Percentiles rank a stretch among this genome's conserved stretches.
These are phyloP conservation scores for Adoxophyes honmai DNA, from an alignment of 1,140 invertebrate genomes.

Conservation along the genomic window DNA sequence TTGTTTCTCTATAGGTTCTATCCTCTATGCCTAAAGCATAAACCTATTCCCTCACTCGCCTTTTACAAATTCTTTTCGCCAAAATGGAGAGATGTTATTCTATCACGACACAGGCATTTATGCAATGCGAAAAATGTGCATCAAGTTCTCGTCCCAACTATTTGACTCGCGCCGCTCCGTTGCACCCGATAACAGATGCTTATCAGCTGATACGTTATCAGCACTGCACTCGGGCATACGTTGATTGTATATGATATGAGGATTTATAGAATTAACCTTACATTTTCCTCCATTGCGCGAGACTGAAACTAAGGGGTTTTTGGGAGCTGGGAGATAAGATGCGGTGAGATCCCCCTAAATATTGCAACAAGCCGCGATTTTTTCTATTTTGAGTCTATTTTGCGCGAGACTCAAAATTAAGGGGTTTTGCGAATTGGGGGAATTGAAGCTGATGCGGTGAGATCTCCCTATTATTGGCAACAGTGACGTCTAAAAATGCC, in stretches of 20 bases:
- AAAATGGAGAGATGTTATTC: neutral
- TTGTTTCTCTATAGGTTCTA: too few relatives aligned
- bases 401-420: too few relatives aligned
- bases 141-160: constrained; percentile 1
- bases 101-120: neutral
- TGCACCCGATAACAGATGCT: constrained; percentile 46
- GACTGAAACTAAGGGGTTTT: too few relatives aligned
- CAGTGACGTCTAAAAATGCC: too few relatives aligned
- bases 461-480: too few relatives aligned
- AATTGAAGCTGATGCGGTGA: too few relatives aligned
- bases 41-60: neutral
- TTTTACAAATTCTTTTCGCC: neutral
- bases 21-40: too few relatives aligned
- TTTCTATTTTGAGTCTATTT: too few relatives aligned
- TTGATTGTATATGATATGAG: constrained; percentile 19
- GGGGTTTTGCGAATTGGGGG: too few relatives aligned
- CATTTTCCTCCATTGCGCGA: constrained; percentile 1
- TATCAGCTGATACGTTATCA: constrained; percentile 43
- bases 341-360: too few relatives aligned
- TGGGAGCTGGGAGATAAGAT: too few relatives aligned
- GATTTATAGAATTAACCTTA: constrained; percentile 10
- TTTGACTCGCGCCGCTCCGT: constrained; percentile 29
- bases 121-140: neutral
- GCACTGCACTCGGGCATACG: constrained; percentile 28
- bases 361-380: too few relatives aligned